phyloP scores from a whole-genome alignment of 2,113 vertebrate species.

The Cyphomyrus discorhynchus region DNA sequence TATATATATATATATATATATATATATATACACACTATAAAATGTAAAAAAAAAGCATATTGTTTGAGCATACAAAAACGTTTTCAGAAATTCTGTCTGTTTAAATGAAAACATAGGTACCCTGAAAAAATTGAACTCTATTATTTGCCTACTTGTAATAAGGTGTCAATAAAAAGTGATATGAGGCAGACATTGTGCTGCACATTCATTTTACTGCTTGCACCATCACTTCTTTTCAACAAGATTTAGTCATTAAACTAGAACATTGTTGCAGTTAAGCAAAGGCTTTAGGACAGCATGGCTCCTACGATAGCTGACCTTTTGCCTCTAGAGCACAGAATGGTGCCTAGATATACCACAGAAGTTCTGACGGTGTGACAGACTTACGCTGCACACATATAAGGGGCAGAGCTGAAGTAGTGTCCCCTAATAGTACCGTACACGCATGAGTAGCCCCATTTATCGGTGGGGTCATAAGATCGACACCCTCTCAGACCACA shows the following conservation, averaged over 20 bases:
- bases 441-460: background rate
- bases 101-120: background rate
- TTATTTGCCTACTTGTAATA: background rate
- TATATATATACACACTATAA: background rate
- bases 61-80: background rate
- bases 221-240: background rate
- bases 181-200: background rate
- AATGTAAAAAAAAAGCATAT: background rate
- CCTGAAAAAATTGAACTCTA: background rate
- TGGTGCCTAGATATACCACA: background rate
- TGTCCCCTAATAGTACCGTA: background rate
- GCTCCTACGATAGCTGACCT: background rate
- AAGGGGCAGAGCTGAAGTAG: background rate
- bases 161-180: background rate
- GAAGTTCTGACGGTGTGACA: background rate
- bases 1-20: background rate
- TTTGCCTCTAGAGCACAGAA: background rate
- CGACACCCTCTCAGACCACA: background rate
- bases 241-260: background rate
- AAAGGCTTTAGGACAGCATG: background rate
- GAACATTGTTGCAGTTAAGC: background rate
- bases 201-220: background rate
- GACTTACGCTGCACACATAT: background rate
- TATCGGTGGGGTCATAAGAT: background rate
- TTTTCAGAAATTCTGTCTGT: background rate